Evolutionary conservation across 1,140 invertebrate species (phyloP).

Genomic region (Euwallacea fornicatus): DNA sequence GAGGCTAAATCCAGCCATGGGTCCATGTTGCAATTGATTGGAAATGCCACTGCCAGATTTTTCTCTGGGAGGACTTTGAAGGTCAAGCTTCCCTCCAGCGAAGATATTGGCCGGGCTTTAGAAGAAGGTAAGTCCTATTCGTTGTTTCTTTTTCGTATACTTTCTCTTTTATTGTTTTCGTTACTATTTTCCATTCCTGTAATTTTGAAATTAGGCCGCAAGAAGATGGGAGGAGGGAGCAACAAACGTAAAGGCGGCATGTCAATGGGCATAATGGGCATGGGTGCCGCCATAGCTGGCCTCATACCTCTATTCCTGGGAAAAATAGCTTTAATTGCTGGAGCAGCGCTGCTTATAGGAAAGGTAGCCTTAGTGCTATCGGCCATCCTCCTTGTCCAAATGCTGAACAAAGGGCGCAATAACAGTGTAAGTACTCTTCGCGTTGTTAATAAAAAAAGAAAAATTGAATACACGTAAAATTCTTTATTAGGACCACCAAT

Average conservation of each 20-base stretch:
- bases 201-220: conserved; percentile 6
- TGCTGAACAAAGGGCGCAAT: conserved; percentile 51
- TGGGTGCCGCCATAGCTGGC: conserved; percentile 64
- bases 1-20: conserved; percentile 56
- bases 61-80: conserved; percentile 63
- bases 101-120: conserved; percentile 60
- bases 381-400: conserved; percentile 67
- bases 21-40: conserved; percentile 56
- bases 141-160: neutral
- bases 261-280: conserved; percentile 65
- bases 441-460: too few relatives aligned
- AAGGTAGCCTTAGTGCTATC: conserved; percentile 74
- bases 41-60: conserved; percentile 59
- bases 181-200: neutral
- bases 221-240: conserved; percentile 13
- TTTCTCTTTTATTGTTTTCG: too few relatives aligned
- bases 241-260: conserved; percentile 58
- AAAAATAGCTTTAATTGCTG: conserved; percentile 68
- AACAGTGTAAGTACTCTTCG: neutral
- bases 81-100: conserved; percentile 56
- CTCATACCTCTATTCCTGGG: conserved; percentile 68
- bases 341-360: conserved; percentile 72
- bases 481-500: conserved; percentile 16
- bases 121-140: conserved; percentile 56
- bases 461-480: neutral